phyloP scores from a whole-genome alignment of 2,888 invertebrate species.

The Tipula unca region DNA sequence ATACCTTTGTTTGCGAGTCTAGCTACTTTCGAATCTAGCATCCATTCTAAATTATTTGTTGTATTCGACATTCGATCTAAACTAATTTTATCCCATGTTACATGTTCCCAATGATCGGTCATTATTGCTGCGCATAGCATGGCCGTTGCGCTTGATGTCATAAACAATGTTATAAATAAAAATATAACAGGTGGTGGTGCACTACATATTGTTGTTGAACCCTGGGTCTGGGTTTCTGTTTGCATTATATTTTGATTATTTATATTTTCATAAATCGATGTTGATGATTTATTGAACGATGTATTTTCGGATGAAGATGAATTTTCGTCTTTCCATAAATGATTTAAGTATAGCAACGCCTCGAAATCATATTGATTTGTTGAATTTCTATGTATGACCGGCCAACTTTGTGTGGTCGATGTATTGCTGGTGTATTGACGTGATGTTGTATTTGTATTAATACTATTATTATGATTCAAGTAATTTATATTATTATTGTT shows the following conservation, averaged over 20 bases:
- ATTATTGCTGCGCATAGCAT: slow-evolving; percentile 79
- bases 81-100: slow-evolving; percentile 63
- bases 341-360: slow-evolving; percentile 33
- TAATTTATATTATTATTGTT: not conserved
- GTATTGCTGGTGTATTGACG: slow-evolving; percentile 36
- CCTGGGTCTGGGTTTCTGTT: slow-evolving; percentile 30
- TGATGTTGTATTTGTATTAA: not conserved
- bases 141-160: slow-evolving; percentile 68
- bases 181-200: slow-evolving; percentile 40
- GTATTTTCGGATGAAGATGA: slow-evolving; percentile 23
- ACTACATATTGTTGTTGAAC: slow-evolving; percentile 36
- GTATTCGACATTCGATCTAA: slow-evolving; percentile 41
- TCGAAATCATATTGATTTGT: slow-evolving; percentile 42
- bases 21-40: slow-evolving; percentile 66
- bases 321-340: slow-evolving; percentile 27
- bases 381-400: slow-evolving; percentile 40
- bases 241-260: slow-evolving; percentile 33
- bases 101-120: slow-evolving; percentile 87
- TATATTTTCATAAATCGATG: slow-evolving; percentile 27
- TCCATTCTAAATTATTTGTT: slow-evolving; percentile 56
- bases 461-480: not conserved
- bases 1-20: slow-evolving; percentile 44
- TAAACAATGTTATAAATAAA: slow-evolving; percentile 47
- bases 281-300: slow-evolving; percentile 24
- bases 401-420: slow-evolving; percentile 42